phyloP scores from a whole-genome alignment of 1,140 invertebrate species.

The Danaus plexippus region DNA sequence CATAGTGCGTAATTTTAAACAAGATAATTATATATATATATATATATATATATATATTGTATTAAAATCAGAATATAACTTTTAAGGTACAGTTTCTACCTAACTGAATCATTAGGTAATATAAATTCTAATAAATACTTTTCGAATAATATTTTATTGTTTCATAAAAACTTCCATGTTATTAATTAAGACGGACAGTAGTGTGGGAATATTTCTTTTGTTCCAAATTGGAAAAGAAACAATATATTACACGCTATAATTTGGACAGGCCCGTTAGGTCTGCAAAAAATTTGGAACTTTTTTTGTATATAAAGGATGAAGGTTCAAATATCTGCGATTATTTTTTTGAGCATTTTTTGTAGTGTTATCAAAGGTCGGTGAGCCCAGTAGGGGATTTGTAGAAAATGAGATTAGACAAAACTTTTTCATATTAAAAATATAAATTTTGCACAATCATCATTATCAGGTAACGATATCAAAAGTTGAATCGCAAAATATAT shows the following conservation, averaged over 20 bases:
- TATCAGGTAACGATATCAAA: slow-evolving; percentile 1
- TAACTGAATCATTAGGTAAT: no score
- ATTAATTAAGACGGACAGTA: slow-evolving; percentile 20
- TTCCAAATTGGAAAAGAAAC: slow-evolving; percentile 28
- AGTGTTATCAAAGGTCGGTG: slow-evolving; percentile 39
- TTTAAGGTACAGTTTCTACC: no score
- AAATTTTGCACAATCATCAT: slow-evolving; percentile 8
- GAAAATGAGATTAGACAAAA: slow-evolving; percentile 20
- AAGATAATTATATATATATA: no score
- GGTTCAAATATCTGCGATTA: slow-evolving; percentile 55
- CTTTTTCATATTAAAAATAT: slow-evolving; percentile 9
- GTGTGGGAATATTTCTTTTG: slow-evolving; percentile 31
- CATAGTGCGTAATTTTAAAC: no score
- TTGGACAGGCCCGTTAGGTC: slow-evolving; percentile 42
- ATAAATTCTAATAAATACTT: no score
- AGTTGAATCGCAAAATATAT: slow-evolving; percentile 9
- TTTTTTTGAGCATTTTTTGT: slow-evolving; percentile 37
- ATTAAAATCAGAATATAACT: no score
- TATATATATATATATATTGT: no score
- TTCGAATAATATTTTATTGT: no score
- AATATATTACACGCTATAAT: slow-evolving; percentile 32
- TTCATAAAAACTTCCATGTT: no score
- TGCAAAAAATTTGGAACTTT: slow-evolving; percentile 39
- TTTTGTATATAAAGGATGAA: slow-evolving; percentile 34
- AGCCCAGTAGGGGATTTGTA: slow-evolving; percentile 42